phyloP scores from a whole-genome alignment of 2,113 vertebrate species.

The Indri indri region DNA sequence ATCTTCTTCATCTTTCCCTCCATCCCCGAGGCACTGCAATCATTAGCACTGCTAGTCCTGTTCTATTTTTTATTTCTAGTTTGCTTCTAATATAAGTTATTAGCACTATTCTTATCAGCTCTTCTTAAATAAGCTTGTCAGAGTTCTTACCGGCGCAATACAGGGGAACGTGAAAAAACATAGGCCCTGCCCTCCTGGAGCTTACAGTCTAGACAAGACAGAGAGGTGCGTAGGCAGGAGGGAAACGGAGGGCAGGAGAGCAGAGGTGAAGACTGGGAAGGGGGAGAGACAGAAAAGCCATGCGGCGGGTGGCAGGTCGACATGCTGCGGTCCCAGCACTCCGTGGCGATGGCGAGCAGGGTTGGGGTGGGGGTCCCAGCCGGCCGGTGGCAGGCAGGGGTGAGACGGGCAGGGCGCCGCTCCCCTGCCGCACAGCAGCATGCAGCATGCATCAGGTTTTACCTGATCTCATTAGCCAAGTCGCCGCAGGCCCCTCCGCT shows the following conservation, averaged over 20 bases:
- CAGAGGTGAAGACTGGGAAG: neutral
- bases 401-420: slow-evolving; percentile 64
- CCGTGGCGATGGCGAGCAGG: slow-evolving; percentile 52
- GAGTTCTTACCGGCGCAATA: slow-evolving; percentile 40
- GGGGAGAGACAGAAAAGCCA: slow-evolving; percentile 42
- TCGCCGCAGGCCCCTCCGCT: slow-evolving; percentile 79
- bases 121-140: slow-evolving; percentile 56
- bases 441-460: slow-evolving; percentile 80
- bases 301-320: slow-evolving; percentile 42
- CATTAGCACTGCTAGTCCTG: slow-evolving; percentile 60
- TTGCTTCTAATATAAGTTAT: slow-evolving; percentile 50
- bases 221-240: neutral
- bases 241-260: neutral
- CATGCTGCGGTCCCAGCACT: slow-evolving; percentile 69
- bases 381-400: slow-evolving; percentile 56
- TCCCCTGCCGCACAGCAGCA: slow-evolving; percentile 60
- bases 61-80: slow-evolving; percentile 74
- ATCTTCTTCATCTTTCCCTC: neutral
- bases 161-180: neutral
- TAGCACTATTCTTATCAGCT: slow-evolving; percentile 25
- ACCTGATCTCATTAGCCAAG: slow-evolving; percentile 90
- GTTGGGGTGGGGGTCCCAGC: slow-evolving; percentile 56
- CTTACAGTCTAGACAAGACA: slow-evolving; percentile 72
- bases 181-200: slow-evolving; percentile 74
- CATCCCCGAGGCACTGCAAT: slow-evolving; percentile 36